Conservation (phyloP, 2,888 invertebrate genomes). For the Neocrepidodera transversa region DNA sequence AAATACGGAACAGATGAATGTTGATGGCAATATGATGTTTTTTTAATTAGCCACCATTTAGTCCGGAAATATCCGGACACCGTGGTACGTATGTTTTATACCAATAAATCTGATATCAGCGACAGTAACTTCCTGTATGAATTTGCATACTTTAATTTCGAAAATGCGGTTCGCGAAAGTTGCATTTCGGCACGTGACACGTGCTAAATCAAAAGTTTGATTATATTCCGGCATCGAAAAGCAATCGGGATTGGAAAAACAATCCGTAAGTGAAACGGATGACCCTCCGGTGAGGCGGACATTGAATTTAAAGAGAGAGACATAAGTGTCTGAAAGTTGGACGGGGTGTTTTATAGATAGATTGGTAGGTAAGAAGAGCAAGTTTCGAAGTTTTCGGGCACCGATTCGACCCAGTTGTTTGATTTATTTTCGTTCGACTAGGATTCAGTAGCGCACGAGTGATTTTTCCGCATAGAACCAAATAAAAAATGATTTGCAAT, state of each 20-base stretch:
- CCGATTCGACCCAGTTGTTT: conserved; percentile 55
- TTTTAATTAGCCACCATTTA: too few species aligned
- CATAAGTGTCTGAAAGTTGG: conserved; percentile 50
- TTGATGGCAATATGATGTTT: too few species aligned
- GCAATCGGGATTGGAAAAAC: conserved; percentile 34
- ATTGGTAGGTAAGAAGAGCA: conserved; percentile 39
- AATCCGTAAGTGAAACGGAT: conserved; percentile 39
- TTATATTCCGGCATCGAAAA: conserved; percentile 35
- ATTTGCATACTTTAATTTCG: conserved; percentile 21
- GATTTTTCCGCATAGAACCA: too few species aligned
- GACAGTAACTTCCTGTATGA: conserved; percentile 16
- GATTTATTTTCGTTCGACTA: conserved; percentile 32
- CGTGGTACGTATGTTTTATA: too few species aligned
- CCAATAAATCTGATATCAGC: conserved; percentile 10
- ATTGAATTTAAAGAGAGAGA: conserved; percentile 49
- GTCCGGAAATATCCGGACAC: too few species aligned
- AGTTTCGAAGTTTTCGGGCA: conserved; percentile 51
- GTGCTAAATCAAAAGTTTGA: conserved; percentile 37
- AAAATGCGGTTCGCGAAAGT: conserved; percentile 22
- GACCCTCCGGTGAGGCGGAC: conserved; percentile 38
- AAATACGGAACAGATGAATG: too few species aligned
- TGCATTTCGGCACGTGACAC: conserved; percentile 10
- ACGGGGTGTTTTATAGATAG: conserved; percentile 47
- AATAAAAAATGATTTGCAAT: too few species aligned
- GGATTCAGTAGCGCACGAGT: conserved; percentile 9